These are phyloP conservation scores for Ceyx erithaca DNA, from an alignment of 2,797 vertebrate genomes.

Conservation along the genomic window DNA sequence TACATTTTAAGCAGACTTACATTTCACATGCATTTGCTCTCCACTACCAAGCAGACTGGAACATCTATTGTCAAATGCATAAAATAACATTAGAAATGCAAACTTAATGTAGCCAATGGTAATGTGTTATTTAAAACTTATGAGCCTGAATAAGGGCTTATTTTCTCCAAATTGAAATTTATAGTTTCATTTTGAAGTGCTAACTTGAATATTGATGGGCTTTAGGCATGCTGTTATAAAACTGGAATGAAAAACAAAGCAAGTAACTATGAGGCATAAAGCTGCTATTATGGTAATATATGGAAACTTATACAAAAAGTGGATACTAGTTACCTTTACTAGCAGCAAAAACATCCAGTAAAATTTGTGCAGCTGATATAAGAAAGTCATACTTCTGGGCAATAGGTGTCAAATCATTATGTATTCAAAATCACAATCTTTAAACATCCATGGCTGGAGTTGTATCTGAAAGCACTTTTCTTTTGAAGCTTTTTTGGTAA, in stretches of 20 bases:
- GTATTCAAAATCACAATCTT: slow-evolving; percentile 22
- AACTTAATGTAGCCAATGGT: slow-evolving; percentile 80
- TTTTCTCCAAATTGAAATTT: slow-evolving; percentile 89
- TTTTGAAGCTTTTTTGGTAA: background rate
- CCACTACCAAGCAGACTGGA: slow-evolving; percentile 76
- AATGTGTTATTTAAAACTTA: slow-evolving; percentile 90
- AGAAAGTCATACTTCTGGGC: slow-evolving; percentile 4
- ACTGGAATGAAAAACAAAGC: slow-evolving; percentile 74
- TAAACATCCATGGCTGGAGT: background rate
- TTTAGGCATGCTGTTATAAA: slow-evolving; percentile 72
- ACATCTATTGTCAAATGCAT: slow-evolving; percentile 83
- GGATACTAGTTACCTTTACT: slow-evolving; percentile 38
- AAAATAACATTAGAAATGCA: slow-evolving; percentile 84
- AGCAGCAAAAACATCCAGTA: slow-evolving; percentile 12
- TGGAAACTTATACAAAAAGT: slow-evolving; percentile 38
- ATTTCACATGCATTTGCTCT: slow-evolving; percentile 79
- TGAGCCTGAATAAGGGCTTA: slow-evolving; percentile 84
- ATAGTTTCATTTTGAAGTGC: slow-evolving; percentile 83
- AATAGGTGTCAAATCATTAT: slow-evolving; percentile 22
- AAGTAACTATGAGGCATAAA: slow-evolving; percentile 63
- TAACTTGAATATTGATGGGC: slow-evolving; percentile 84
- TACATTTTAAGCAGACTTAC: slow-evolving; percentile 81
- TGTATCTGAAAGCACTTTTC: background rate
- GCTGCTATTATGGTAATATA: slow-evolving; percentile 75
- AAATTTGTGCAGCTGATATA: slow-evolving; percentile 4